These are phyloP conservation scores for Mesodorylaimus sp. DNA, from an alignment of 2,888 invertebrate species.

Conservation along the genomic window DNA sequence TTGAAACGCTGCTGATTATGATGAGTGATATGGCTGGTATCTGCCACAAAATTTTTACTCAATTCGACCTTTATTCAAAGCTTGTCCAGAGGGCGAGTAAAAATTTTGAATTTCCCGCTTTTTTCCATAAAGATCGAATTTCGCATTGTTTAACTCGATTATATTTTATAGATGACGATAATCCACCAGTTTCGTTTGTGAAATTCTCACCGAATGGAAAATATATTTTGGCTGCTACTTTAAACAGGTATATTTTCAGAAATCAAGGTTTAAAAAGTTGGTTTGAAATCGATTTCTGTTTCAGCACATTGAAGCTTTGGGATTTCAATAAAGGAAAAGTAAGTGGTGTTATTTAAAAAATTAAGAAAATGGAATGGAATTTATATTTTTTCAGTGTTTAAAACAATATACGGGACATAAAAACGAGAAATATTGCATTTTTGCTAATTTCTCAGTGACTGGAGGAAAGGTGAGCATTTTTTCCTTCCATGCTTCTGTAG, in stretches of 20 bases:
- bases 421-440: constrained; percentile 98
- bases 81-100: background rate
- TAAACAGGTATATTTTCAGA: constrained; percentile 51
- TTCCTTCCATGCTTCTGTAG: background rate
- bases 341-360: constrained; percentile 11
- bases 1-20: no score
- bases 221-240: constrained; percentile 88
- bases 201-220: constrained; percentile 99
- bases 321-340: constrained; percentile 90
- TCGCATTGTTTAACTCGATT: background rate
- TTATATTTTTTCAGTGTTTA: constrained; percentile 44
- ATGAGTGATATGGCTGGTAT: no score
- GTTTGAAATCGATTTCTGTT: constrained; percentile 14
- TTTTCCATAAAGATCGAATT: background rate
- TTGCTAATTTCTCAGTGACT: constrained; percentile 98
- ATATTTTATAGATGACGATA: constrained; percentile 62
- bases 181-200: constrained; percentile 97
- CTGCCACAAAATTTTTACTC: no score
- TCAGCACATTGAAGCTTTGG: constrained; percentile 79
- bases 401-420: constrained; percentile 96
- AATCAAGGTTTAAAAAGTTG: background rate
- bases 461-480: constrained; percentile 69
- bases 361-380: constrained; percentile 4
- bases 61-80: no score
- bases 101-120: background rate